phyloP scores from a whole-genome alignment of 2,888 invertebrate genomes.

The Euplagia quadripunctaria region DNA sequence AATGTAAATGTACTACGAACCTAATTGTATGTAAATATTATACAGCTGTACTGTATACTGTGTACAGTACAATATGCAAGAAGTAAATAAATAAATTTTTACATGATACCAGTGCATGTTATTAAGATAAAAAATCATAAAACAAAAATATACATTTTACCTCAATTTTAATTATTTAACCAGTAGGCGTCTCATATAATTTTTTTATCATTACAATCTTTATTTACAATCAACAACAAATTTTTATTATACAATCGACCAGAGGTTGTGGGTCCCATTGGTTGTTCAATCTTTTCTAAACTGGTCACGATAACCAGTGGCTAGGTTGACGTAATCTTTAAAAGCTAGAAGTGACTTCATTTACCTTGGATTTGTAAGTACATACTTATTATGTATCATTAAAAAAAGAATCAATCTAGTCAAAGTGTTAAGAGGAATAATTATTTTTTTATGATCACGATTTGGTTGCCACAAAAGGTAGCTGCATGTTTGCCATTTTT shows the following conservation, averaged over 20 bases:
- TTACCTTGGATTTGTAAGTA: conserved; percentile 15
- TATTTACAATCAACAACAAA: too few species aligned
- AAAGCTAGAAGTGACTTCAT: conserved; percentile 43
- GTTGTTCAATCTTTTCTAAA: conserved; percentile 21
- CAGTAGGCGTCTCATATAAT: not conserved
- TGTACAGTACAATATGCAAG: too few species aligned
- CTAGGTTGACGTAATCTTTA: conserved; percentile 38
- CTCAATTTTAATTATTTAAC: too few species aligned
- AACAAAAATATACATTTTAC: too few species aligned
- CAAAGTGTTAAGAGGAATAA: conserved; percentile 3
- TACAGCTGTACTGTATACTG: too few species aligned
- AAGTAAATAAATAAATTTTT: too few species aligned
- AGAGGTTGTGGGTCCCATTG: not conserved
- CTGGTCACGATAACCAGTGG: conserved; percentile 47
- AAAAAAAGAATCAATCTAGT: conserved; percentile 10
- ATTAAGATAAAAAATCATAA: too few species aligned
- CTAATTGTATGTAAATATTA: too few species aligned
- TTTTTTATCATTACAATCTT: not conserved
- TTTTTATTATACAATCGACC: not conserved
- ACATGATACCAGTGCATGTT: too few species aligned
- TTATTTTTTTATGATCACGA: conserved; percentile 21
- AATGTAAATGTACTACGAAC: too few species aligned
- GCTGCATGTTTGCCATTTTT: not conserved
- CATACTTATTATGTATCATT: conserved; percentile 6
- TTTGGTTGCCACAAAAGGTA: conserved; percentile 6